Percentiles rank a stretch among this genome's conserved stretches.
These are phyloP conservation scores for Enteromius treurensis DNA, from an alignment of 2,797 vertebrate species.

Conservation along the genomic window DNA sequence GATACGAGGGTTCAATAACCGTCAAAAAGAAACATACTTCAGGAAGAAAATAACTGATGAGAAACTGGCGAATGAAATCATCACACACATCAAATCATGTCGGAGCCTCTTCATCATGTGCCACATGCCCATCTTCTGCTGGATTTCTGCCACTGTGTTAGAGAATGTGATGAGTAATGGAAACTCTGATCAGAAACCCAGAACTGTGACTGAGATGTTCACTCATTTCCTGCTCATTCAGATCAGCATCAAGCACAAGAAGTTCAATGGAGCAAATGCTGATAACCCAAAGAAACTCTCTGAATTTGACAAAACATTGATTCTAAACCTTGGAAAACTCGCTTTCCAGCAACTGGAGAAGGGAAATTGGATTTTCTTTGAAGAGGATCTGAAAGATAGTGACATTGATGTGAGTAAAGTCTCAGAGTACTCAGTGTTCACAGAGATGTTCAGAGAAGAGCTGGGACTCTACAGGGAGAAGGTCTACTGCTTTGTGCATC, in stretches of 20 bases:
- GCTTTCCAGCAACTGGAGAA: constrained; percentile 48
- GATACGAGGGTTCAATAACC: constrained; percentile 36
- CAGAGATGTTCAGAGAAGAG: constrained; percentile 53
- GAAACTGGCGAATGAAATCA: constrained; percentile 30
- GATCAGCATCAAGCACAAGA: constrained; percentile 44
- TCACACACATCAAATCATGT: constrained; percentile 44
- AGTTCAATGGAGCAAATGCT: constrained; percentile 30
- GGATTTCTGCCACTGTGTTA: constrained; percentile 49
- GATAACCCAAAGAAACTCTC: constrained; percentile 39
- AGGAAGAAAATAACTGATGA: constrained; percentile 38
- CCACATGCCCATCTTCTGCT: constrained; percentile 54
- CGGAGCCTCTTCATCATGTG: constrained; percentile 53
- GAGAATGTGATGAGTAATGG: constrained; percentile 29
- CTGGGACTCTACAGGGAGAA: constrained; percentile 39
- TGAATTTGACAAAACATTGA: constrained; percentile 31
- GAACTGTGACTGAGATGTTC: constrained; percentile 52
- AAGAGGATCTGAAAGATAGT: constrained; percentile 36
- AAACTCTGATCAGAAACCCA: constrained; percentile 31
- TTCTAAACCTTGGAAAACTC: constrained; percentile 46
- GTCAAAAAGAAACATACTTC: constrained; percentile 50
- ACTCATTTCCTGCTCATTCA: constrained; percentile 54
- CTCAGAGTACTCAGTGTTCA: constrained; percentile 46
- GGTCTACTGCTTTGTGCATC: constrained; percentile 52
- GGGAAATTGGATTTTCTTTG: neutral
- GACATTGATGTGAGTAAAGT: constrained; percentile 27